Base-by-base conservation (phyloP, 2,888 invertebrate genomes). In the Netelia melanura region DNA sequence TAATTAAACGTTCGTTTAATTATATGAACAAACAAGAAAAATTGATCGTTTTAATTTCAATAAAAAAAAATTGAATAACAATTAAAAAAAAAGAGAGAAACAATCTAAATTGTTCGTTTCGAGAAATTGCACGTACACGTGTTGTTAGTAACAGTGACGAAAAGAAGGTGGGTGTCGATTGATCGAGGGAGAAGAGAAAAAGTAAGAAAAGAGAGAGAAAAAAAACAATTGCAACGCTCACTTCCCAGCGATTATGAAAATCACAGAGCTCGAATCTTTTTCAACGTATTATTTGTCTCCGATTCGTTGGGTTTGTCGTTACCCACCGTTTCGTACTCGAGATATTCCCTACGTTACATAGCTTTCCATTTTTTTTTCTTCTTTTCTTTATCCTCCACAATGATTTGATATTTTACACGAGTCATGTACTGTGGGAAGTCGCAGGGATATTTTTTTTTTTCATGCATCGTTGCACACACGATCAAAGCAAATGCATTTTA, bases 321-420 rank as follows among this genome's bases (percentile, higher is more conserved):
- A 9, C 3, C 48, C 2, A 48, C 48, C 6, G 10, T 72, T 72
- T 56, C 58, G 11, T 56, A 10, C 25, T 72, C 43, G n/a, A 23
- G n/a, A 30, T 23, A 38, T 71, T 71, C 70, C n/a, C 38, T n/a
- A 30, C 56, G 70, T 52, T 30, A 3, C 3, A 30, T 3, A 30
- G 2, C 3, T 48, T 48, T 11, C 9, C 11, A 48, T 48, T 48
- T 48, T 48, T 48, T 48, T 48, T 48, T 48, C 2, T 48, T 48
- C 14, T 48, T 48, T 48, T 48, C 11, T 2, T 6, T 2, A 48
- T 48, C 14, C 10, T 48, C 10, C n/a, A 1, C 17, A 17, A 54
- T 54, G n/a, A 54, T 70, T 72, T 58, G 11, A 72, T 38, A 44
- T 72, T 38, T 72, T 17, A 58, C 43, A 14, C n/a, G 44, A 58